Evolutionary conservation across 2,888 invertebrate species (phyloP), one percentile per base, ranked within the genome.

Genomic region (Stramonita haemastoma): DNA sequence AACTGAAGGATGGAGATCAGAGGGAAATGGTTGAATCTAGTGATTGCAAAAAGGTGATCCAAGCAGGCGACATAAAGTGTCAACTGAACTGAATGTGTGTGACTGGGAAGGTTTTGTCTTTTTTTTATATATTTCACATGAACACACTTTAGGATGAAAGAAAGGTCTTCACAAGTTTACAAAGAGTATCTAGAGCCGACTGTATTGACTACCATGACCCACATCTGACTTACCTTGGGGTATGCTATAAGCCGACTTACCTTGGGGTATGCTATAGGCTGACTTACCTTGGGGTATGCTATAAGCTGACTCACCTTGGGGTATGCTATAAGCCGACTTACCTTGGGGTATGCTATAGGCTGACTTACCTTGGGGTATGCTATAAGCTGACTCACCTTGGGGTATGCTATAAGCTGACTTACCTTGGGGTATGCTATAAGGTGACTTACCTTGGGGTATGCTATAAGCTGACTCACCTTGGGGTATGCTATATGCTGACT

Each of bases 391-490:
- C n/a, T n/a, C n/a, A n/a, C n/a, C n/a, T 95, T 95, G 19, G 95
- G 95, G 90, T 96, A 96, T 26, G 93, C 90, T 26, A 95, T 93
- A 17, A 77, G 88, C 29, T 90, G n/a, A n/a, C n/a, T n/a, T n/a
- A n/a, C n/a, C n/a, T 95, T 95, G 19, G 95, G 95, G 90, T 96
- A 96, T 26, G 93, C 90, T 26, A 95, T 93, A 17, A n/a, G n/a
- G n/a, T n/a, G n/a, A n/a, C n/a, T n/a, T n/a, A n/a, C n/a, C n/a
- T 95, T 95, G 19, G 95, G 95, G 90, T 96, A 96, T 26, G 93
- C 90, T 26, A 95, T 93, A 17, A 77, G 88, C 29, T 90, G n/a
- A n/a, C n/a, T n/a, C n/a, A n/a, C n/a, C n/a, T 95, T 95, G 19
- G 95, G 95, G 90, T 96, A 96, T 26, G 93, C 90, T 26, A 95